Evolutionary conservation across 1,140 invertebrate genomes (phyloP), one percentile per base, ranked within the genome.

Genomic region (Neoseiulus cucumeris): DNA sequence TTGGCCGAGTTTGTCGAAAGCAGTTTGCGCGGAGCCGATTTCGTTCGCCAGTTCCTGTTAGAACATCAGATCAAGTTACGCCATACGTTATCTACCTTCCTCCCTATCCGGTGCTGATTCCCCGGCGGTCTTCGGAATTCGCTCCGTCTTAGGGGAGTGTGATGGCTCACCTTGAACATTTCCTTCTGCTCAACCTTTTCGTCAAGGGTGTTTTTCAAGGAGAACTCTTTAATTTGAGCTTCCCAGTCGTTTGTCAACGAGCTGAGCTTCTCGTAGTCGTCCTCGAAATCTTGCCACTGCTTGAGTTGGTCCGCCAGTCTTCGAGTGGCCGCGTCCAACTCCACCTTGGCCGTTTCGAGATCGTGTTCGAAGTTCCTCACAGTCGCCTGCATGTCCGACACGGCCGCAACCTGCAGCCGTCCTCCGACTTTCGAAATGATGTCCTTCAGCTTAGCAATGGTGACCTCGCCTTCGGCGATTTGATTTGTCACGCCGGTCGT

Each of bases 201-300:
- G 71, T 92, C 86, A 0, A 91, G 76, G 1, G 88, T 87, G 45
- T 87, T 84, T 72, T 85, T 88, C 1, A 85, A 80, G 18, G 81
- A 80, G 72, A 90, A 94, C 71, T 89, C 90, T 74, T 93, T 93
- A 20, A 95, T 77, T 22, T 82, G 82, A 66, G 82, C 82, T 78
- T 96, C 92, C 29, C 88, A 85, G 68, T 92, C 89, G 66, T 81
- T 83, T 51, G 95, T 75, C 87, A 90, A 93, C 20, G 79, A 76
- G 44, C 89, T 80, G 30, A 95, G 76, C 44, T 83, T 80, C 69
- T 92, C 89, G 70, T 91, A 82, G 1, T 86, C 85, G 66, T 82
- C 82, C 72, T 95, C 91, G 72, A 92, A 95, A 66, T 90, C 86
- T 47, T 80, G 83, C 91, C 91, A 95, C 75, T 92, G 88, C 70